Base-by-base conservation (phyloP, 2,888 invertebrate genomes). In the Tiliacea aurago region DNA sequence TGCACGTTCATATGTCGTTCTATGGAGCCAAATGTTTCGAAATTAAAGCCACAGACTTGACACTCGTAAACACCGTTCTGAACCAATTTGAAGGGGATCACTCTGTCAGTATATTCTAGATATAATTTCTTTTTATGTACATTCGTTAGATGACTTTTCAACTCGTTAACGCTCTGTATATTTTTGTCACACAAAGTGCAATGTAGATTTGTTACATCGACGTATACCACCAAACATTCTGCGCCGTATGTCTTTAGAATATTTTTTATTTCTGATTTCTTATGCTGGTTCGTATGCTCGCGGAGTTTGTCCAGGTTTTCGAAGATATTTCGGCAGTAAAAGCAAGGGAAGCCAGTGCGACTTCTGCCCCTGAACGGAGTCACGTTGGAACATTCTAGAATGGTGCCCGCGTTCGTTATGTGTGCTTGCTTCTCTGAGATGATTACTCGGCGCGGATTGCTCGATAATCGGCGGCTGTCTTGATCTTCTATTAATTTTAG, bases 1-100 rank as follows among this genome's bases (percentile, higher is more conserved):
- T 96, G 95, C 0, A 92, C 91, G 9, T 95, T 95, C 96, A 96
- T 96, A 75, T 96, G 95, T 0, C 94, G 70, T 47, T 95, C 95
- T 1, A 95, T 93, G 0, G 95, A 92, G 0, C 95, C 95, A 66
- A 95, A 95, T 0, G 95, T 95, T 73, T 95, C 95, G 53, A 94
- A 95, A 13, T 82, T 91, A 28, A 93, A 93, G 0, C 92, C 93
- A 11, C 95, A 95, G 0, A 94, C 79, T 55, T 94, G 94, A 53
- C 96, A 96, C 13, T 93, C 92, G 11, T 88, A 93, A 0, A 91
- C 86, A 7, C 90, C 90, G 0, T 85, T 85, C 1, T 86, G 79
- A 0, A 90, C 84, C 10, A 96, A 63, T 66, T 93, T 94, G 66
- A 92, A 96, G 0, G 96, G 96, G 62, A 96, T 92, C 0, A 95